Evolutionary conservation across 2,113 vertebrate species (phyloP), one percentile per base, ranked within the genome.

Genomic region (Taurulus bubalis): DNA sequence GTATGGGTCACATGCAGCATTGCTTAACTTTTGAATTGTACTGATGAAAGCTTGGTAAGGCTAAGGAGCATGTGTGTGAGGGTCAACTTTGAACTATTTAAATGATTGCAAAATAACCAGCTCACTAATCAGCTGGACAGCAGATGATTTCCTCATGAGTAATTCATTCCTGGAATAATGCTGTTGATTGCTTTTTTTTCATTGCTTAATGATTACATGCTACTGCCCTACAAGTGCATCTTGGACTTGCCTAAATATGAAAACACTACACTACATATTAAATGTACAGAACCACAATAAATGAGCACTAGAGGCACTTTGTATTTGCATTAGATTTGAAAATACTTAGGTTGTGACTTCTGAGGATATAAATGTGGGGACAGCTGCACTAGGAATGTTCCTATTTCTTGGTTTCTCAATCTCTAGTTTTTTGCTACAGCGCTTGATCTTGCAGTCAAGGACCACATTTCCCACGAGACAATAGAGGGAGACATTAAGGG

Each of bases 401-500:
- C 38, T 77, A 30, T 63, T 45, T n/a, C 30, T 26, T 30, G 10
- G 8, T 49, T 75, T 77, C 18, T 59, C 26, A 20, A 20, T 64
- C 32, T 72, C 34, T 71, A 70, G 22, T 8, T 10, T 64, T 56
- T 11, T 73, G 36, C 51, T 80, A 72, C 34, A 45, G 28, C 83
- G n/a, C 26, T 55, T 38, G 38, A 82, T 87, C 66, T 72, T 84
- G 84, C 85, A 82, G 70, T 87, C 80, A 86, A 85, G 75, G 85
- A 91, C 68, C 84, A 88, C 74, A 59, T 83, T 91, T 90, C 79
- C 81, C 83, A 93, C 53, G 47, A 86, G 88, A 85, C 83, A 86
- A 85, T 86, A 77, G 83, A 82, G 86, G 79, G 84, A 87, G 80
- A 95, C 89, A 94, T 89, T 91, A 85, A 94, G 88, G 83, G 83